Percentiles rank a stretch among this genome's conserved stretches.
These are phyloP conservation scores for Pao palembangensis DNA, from an alignment of 2,113 vertebrate species.

Conservation along the genomic window DNA sequence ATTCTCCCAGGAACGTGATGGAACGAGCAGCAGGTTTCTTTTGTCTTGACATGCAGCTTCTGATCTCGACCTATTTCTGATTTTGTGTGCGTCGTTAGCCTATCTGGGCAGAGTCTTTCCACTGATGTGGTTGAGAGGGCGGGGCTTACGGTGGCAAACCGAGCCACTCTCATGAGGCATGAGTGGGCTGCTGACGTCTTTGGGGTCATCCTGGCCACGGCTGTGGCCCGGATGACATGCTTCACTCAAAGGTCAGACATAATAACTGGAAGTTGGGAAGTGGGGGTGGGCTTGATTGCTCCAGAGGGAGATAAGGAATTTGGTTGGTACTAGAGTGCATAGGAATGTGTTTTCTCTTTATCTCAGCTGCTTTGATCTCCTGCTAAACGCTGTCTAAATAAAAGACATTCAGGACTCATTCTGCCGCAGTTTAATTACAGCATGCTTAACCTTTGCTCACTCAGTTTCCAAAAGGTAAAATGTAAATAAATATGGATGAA, in stretches of 20 bases:
- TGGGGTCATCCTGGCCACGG: slow-evolving; percentile 62
- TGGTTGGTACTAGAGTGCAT: slow-evolving; percentile 27
- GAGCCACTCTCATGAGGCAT: slow-evolving; percentile 55
- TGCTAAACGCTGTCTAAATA: slow-evolving; percentile 6
- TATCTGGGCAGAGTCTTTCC: slow-evolving; percentile 58
- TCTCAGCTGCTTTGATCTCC: neutral
- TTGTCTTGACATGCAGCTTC: slow-evolving; percentile 32
- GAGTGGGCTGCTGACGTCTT: slow-evolving; percentile 62
- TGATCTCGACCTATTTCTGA: slow-evolving; percentile 50
- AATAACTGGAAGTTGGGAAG: slow-evolving; percentile 22
- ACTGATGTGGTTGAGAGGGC: slow-evolving; percentile 60
- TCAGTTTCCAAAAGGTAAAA: slow-evolving; percentile 3
- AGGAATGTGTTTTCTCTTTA: slow-evolving; percentile 14
- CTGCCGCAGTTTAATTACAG: neutral
- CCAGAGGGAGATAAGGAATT: slow-evolving; percentile 63
- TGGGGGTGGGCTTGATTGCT: slow-evolving; percentile 44
- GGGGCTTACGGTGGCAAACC: slow-evolving; percentile 36
- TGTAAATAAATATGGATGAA: slow-evolving; percentile 21
- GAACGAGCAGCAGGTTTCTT: slow-evolving; percentile 17
- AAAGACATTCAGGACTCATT: neutral
- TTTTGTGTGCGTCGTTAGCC: slow-evolving; percentile 37
- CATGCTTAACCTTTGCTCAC: slow-evolving; percentile 9
- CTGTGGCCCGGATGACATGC: slow-evolving; percentile 65
- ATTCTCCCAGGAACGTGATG: slow-evolving; percentile 4
- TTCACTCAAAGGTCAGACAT: slow-evolving; percentile 58